Evolutionary conservation across 2,113 vertebrate genomes (phyloP).

Genomic region (Elaphurus davidianus): DNA sequence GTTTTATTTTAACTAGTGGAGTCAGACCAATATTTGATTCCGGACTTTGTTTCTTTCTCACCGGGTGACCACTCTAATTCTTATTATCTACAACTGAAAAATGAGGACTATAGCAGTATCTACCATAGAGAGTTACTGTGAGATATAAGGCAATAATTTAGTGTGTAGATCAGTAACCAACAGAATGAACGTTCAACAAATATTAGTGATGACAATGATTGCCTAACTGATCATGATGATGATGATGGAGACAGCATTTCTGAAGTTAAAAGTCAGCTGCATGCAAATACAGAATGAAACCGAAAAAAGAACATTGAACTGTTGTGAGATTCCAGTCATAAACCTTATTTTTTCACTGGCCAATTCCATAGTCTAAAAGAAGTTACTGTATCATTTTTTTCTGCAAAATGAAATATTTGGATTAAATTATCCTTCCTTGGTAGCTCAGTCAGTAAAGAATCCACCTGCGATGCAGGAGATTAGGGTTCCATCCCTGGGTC

Average conservation of each 20-base stretch:
- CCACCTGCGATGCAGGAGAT: background rate
- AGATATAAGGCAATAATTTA: background rate
- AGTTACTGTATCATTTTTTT: background rate
- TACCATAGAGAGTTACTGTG: background rate
- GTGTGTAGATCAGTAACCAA: background rate
- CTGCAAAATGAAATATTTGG: background rate
- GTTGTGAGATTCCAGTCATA: background rate
- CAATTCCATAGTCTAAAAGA: background rate
- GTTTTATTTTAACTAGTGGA: background rate
- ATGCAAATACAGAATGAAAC: background rate
- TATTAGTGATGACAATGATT: background rate
- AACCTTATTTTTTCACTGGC: background rate
- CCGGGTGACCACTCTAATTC: background rate
- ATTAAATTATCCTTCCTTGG: background rate
- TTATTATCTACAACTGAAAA: conserved; percentile 21
- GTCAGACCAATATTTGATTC: background rate
- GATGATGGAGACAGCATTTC: background rate
- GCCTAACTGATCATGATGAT: background rate
- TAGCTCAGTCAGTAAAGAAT: background rate
- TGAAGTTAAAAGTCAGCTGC: background rate
- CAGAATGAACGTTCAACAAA: background rate
- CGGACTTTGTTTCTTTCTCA: conserved; percentile 12
- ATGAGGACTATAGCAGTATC: background rate
- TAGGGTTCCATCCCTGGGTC: background rate
- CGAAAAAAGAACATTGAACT: background rate